Evolutionary conservation across 1,140 invertebrate species (phyloP).

Genomic region (Zaprionus davidi): DNA sequence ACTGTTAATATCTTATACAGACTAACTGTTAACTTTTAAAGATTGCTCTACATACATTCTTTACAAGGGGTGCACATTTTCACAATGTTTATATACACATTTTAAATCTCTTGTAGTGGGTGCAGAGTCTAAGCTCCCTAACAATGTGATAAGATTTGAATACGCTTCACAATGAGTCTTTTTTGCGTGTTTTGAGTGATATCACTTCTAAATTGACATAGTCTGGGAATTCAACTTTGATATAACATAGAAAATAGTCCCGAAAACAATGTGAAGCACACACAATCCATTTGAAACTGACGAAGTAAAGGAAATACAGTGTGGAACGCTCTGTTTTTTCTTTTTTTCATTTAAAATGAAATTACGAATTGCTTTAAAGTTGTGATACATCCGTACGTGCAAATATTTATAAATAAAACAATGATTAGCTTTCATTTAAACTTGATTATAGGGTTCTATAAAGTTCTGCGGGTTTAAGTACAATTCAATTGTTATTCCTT

Average conservation of each 20-base stretch:
- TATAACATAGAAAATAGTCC: neutral
- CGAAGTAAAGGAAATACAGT: neutral
- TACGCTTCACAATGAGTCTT: neutral
- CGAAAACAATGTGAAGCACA: neutral
- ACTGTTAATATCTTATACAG: neutral
- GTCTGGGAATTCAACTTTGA: neutral
- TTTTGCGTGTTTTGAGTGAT: slow-evolving; percentile 1
- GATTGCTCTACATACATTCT: too few species aligned
- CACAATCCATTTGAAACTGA: neutral
- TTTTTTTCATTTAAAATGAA: neutral
- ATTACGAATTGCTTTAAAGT: neutral
- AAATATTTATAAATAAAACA: neutral
- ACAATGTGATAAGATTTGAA: slow-evolving; percentile 1
- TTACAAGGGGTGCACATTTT: too few species aligned
- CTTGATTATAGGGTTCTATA: neutral
- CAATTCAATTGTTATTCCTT: neutral
- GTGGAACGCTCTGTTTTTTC: neutral
- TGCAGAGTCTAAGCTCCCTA: neutral
- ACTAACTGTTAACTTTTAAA: too few species aligned
- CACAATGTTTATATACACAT: neutral
- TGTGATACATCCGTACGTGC: neutral
- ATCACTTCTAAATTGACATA: neutral
- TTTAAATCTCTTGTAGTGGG: neutral
- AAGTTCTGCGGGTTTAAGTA: neutral
- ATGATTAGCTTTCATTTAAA: too few species aligned